These are phyloP conservation scores for Choloepus hoffmanni DNA, from an alignment of 2,113 vertebrate genomes.

Conservation along the genomic window DNA sequence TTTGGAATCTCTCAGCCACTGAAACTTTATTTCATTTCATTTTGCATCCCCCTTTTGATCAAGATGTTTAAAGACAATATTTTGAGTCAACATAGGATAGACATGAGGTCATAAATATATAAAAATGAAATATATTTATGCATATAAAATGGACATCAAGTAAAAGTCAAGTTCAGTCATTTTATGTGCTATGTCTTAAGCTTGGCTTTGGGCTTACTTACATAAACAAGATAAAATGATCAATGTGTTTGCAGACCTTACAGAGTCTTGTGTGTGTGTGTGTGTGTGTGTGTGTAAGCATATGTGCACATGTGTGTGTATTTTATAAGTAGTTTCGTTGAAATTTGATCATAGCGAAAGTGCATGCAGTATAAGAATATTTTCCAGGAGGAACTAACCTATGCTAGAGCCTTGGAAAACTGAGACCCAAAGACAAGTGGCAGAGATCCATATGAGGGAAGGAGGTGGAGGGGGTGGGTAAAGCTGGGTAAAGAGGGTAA, in stretches of 20 bases:
- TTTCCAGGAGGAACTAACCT: background rate
- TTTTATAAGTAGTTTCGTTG: background rate
- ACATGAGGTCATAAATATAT: background rate
- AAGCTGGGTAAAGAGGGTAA: background rate
- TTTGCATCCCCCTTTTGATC: no score
- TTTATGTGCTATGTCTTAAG: no score
- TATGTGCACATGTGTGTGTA: background rate
- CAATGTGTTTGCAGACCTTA: background rate
- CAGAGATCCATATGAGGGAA: background rate
- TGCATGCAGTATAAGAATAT: background rate
- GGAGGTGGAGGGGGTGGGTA: background rate
- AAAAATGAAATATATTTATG: background rate
- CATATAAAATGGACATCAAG: background rate
- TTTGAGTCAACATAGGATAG: background rate
- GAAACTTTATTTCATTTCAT: no score
- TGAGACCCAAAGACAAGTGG: background rate
- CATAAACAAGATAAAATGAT: background rate
- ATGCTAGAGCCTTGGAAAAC: background rate
- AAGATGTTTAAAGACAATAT: background rate
- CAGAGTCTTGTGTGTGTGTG: no score
- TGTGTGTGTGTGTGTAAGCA: no score
- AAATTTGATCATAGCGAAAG: conserved; percentile 36
- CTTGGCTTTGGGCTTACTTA: background rate
- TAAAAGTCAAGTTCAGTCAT: background rate
- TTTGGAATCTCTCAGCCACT: no score